Conservation (phyloP, 2,113 vertebrate species). For the Nycticryphes semicollaris region DNA sequence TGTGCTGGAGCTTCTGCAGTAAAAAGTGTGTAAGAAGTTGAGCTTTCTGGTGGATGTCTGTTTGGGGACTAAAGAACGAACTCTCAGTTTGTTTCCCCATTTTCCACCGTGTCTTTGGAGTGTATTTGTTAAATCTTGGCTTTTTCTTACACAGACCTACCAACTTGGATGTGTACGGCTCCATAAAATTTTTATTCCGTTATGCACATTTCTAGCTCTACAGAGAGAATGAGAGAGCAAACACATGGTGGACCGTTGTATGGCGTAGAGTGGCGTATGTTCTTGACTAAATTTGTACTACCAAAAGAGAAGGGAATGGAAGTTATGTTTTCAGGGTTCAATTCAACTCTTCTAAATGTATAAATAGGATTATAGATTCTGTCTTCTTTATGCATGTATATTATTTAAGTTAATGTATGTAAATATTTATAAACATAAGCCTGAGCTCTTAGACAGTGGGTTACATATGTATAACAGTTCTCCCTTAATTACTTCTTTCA, state of each 20-base stretch:
- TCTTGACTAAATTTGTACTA: background rate
- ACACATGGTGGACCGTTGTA: background rate
- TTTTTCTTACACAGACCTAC: background rate
- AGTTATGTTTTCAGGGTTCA: background rate
- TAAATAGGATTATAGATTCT: background rate
- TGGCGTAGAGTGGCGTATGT: background rate
- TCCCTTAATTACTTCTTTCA: background rate
- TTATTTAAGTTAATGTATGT: conserved; percentile 18
- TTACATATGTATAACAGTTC: background rate
- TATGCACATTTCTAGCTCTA: background rate
- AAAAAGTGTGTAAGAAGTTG: background rate
- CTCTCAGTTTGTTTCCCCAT: background rate
- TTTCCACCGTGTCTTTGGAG: background rate
- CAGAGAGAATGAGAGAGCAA: background rate
- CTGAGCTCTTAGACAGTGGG: background rate
- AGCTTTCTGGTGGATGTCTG: background rate
- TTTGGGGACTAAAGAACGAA: background rate
- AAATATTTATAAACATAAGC: background rate
- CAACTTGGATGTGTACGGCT: background rate
- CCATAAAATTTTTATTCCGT: background rate
- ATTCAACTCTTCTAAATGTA: conserved; percentile 1
- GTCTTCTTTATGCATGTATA: background rate
- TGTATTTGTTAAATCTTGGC: background rate
- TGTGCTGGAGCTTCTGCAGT: background rate
- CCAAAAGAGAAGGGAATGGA: background rate